These are phyloP conservation scores for Acropora yongei DNA, from an alignment of 64 coral and sea anemone species.

Conservation along the genomic window DNA sequence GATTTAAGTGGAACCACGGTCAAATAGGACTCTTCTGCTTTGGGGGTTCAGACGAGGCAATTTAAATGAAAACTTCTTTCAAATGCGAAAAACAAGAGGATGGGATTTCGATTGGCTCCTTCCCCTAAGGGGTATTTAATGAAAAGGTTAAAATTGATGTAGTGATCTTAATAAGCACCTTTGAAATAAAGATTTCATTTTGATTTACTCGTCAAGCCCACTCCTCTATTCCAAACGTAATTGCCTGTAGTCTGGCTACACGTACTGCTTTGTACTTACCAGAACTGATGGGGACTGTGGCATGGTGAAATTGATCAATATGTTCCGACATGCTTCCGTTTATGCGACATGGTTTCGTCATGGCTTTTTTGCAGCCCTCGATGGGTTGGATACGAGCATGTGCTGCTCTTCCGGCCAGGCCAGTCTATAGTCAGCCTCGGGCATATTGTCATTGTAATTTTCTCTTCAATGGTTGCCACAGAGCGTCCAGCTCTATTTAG, in stretches of 20 bases:
- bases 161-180: no score
- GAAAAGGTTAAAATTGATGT: no score
- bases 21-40: no score
- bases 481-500: not conserved
- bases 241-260: no score
- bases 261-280: no score
- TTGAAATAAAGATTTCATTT: no score
- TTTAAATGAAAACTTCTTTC: not conserved
- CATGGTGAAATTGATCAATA: no score
- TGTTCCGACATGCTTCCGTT: no score
- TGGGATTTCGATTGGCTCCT: not conserved
- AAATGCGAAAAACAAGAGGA: not conserved
- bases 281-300: no score
- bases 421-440: constrained; percentile 23
- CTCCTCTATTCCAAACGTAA: no score
- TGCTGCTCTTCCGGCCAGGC: constrained; percentile 45
- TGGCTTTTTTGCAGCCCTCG: constrained; percentile 12
- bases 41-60: not conserved
- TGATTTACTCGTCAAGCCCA: no score
- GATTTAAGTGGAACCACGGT: no score
- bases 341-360: not conserved
- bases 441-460: not conserved
- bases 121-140: not conserved
- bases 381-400: constrained; percentile 42
- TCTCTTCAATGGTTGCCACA: not conserved